Evolutionary conservation across 2,888 invertebrate genomes (phyloP).

Genomic region (Cryptocephalus primarius): DNA sequence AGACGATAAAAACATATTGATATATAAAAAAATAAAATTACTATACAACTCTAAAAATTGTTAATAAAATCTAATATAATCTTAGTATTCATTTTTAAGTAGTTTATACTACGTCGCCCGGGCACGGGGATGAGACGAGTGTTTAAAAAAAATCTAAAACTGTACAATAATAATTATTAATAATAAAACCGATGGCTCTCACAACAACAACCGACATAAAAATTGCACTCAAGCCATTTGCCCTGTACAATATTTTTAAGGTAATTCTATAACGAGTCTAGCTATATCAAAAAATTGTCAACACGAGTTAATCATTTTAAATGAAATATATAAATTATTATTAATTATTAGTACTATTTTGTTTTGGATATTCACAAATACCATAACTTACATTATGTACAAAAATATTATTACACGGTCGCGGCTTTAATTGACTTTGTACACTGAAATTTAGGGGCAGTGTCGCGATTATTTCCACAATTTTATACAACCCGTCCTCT

Average conservation of each 20-base stretch:
- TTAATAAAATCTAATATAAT: conserved; percentile 14
- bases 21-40: conserved; percentile 35
- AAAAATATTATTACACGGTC: conserved; percentile 43
- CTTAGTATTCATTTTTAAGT: conserved; percentile 33
- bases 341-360: conserved; percentile 33
- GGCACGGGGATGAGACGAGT: conserved; percentile 16
- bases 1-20: conserved; percentile 28
- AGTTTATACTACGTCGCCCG: conserved; percentile 29
- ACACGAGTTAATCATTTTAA: conserved; percentile 40
- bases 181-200: conserved; percentile 28
- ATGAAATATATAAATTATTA: conserved; percentile 36
- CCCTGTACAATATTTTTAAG: conserved; percentile 36
- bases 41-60: conserved; percentile 24
- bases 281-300: conserved; percentile 37
- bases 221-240: conserved; percentile 40
- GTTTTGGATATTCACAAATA: conserved; percentile 35
- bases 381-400: conserved; percentile 44
- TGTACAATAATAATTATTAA: conserved; percentile 26
- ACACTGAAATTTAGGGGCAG: conserved; percentile 33
- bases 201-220: conserved; percentile 30
- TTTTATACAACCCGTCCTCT: too few relatives aligned
- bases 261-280: conserved; percentile 38
- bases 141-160: conserved; percentile 29
- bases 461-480: too few relatives aligned
- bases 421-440: conserved; percentile 46